Evolutionary conservation across 2,113 vertebrate species (phyloP).

Genomic region (Crotalus horridus): DNA sequence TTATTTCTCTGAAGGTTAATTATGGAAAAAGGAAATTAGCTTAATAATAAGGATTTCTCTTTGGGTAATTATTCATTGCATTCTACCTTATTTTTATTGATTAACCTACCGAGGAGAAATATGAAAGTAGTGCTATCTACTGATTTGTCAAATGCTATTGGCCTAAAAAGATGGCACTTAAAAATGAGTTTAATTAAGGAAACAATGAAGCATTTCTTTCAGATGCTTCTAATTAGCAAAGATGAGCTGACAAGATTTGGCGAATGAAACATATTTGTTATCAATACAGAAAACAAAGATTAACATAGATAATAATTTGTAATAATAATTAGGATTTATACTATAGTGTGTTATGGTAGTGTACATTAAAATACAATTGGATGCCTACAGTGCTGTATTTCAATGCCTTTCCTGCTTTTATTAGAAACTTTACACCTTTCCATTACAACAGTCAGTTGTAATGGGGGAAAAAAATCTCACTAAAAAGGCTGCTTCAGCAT

Average conservation of each 20-base stretch:
- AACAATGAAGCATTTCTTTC: constrained; percentile 12
- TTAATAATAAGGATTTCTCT: constrained; percentile 24
- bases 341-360: not conserved
- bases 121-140: not conserved
- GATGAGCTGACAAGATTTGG: not conserved
- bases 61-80: constrained; percentile 11
- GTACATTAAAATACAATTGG: not conserved
- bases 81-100: constrained; percentile 28
- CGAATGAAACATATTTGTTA: not conserved
- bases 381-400: not conserved
- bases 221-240: constrained; percentile 14
- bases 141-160: constrained; percentile 18
- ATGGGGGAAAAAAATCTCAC: not conserved
- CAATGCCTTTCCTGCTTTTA: not conserved
- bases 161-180: constrained; percentile 14
- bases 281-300: constrained; percentile 8
- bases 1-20: constrained; percentile 12
- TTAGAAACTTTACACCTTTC: not conserved
- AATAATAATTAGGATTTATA: not conserved
- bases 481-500: not conserved
- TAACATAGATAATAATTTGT: not conserved
- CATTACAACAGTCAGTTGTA: not conserved
- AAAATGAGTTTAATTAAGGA: constrained; percentile 27
- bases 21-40: constrained; percentile 10
- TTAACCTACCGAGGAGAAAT: not conserved